Conservation (phyloP, 2,888 invertebrate genomes). For the Acanthoscelides obtectus region DNA sequence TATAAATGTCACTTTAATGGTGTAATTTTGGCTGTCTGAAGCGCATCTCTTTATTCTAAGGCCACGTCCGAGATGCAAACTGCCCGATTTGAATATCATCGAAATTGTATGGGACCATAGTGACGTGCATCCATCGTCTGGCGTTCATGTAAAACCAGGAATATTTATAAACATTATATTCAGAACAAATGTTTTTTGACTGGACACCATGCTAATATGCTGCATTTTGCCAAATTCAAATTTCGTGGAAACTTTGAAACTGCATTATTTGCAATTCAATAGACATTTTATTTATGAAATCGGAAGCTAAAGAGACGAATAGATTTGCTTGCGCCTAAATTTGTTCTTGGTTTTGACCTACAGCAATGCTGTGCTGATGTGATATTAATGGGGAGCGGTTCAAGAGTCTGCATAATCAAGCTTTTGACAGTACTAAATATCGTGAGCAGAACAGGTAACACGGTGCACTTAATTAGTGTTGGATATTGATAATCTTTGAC, state of each 20-base stretch:
- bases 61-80: background rate
- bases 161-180: background rate
- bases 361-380: background rate
- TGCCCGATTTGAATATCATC: background rate
- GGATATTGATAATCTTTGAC: no score
- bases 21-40: background rate
- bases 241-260: background rate
- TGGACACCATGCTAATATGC: background rate
- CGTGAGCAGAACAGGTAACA: background rate
- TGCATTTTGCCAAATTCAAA: background rate
- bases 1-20: background rate
- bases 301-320: background rate
- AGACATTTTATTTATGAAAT: background rate
- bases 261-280: background rate
- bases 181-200: background rate
- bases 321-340: background rate
- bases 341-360: background rate
- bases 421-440: background rate
- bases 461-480: background rate
- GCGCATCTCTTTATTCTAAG: background rate
- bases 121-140: background rate
- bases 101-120: background rate
- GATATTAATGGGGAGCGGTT: background rate
- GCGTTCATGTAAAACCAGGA: background rate
- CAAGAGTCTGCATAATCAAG: background rate